Conservation (phyloP, 2,113 vertebrate genomes). For the Chascanopsetta lugubris region DNA sequence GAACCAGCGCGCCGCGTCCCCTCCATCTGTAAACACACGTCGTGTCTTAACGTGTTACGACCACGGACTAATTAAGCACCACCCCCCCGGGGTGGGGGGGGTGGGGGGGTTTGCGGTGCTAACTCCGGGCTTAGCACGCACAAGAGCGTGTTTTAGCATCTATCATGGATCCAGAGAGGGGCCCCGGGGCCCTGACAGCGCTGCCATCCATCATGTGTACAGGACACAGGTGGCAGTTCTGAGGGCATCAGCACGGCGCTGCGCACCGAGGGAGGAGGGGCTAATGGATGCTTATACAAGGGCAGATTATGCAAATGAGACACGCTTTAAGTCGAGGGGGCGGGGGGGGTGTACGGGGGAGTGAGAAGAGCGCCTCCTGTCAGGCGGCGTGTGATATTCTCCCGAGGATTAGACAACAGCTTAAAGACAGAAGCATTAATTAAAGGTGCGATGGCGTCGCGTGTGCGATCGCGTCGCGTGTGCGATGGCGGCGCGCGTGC, state of each 20-base stretch:
- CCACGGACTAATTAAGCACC: slow-evolving; percentile 63
- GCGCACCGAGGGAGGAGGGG: slow-evolving; percentile 21
- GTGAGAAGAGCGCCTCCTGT: slow-evolving; percentile 42
- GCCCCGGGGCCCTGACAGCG: slow-evolving; percentile 30
- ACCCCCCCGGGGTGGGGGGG: slow-evolving; percentile 37
- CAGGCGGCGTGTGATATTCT: slow-evolving; percentile 48
- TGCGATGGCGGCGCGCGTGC: slow-evolving; percentile 38
- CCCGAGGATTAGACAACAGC: slow-evolving; percentile 56
- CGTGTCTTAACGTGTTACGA: not conserved
- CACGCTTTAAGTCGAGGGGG: slow-evolving; percentile 31
- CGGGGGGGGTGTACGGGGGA: slow-evolving; percentile 17
- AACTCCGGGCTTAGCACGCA: slow-evolving; percentile 40
- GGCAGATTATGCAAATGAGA: slow-evolving; percentile 50
- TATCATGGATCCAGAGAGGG: slow-evolving; percentile 39
- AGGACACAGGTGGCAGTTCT: too few species aligned
- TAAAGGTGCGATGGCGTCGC: slow-evolving; percentile 39
- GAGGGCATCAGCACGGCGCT: slow-evolving; percentile 24
- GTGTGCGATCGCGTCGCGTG: slow-evolving; percentile 26
- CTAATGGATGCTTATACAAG: slow-evolving; percentile 36
- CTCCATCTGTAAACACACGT: slow-evolving; percentile 33
- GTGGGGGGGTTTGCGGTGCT: too few species aligned
- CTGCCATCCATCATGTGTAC: too few species aligned
- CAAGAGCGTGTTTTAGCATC: slow-evolving; percentile 56
- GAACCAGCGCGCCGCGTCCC: not conserved
- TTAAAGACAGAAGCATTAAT: slow-evolving; percentile 58